Base-by-base conservation (phyloP, 2,113 vertebrate genomes). In the Alouatta palliata region DNA sequence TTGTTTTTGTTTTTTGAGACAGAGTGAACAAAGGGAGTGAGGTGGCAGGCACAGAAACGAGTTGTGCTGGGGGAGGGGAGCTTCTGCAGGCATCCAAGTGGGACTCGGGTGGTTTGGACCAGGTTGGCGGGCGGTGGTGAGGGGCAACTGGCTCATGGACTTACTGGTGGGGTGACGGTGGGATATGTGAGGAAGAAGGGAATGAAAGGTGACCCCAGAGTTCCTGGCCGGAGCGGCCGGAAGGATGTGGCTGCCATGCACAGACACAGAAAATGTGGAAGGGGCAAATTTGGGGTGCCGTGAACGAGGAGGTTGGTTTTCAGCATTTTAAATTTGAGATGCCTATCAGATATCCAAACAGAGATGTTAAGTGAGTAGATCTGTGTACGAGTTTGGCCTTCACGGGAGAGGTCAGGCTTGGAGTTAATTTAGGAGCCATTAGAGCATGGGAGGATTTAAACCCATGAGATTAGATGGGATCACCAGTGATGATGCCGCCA, bases 71-170 rank as follows among this genome's bases (percentile, higher is more conserved):
- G 25, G 43, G 45, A 35, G 88, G 27, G 23, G 27, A 25, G 25
- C 43, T 37, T 21, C 17, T 66, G 25, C 35, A 43, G 23, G 6
- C 14, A 82, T 25, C 17, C 17, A 8, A 52, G 75, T 21, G 75
- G 66, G 14, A 37, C 21, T 35, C 19, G 35, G 25, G 17, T 73
- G 32, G 20, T 37, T n/a, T 71, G 66, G 84, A 71, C 64, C 9
- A 1, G 45, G 2, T 3, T 13, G 20, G 3, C 30, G 8, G 13
- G 32, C 6, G 32, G 13, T 11, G 3, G 8, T 11, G 21, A 64
- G 56, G 21, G 17, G 23, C 0, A 14, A 6, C 8, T 64, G 87
- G 43, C 56, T 23, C 5, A 12, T 13, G 73, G 70, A 16, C 37
- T n/a, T 21, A 3, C 85, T 40, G 20, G 30, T 40, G 68, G 68